Percentiles rank a stretch among this genome's conserved stretches.
phyloP scores from a whole-genome alignment of 2,888 invertebrate species.

The Papilio gigon region DNA sequence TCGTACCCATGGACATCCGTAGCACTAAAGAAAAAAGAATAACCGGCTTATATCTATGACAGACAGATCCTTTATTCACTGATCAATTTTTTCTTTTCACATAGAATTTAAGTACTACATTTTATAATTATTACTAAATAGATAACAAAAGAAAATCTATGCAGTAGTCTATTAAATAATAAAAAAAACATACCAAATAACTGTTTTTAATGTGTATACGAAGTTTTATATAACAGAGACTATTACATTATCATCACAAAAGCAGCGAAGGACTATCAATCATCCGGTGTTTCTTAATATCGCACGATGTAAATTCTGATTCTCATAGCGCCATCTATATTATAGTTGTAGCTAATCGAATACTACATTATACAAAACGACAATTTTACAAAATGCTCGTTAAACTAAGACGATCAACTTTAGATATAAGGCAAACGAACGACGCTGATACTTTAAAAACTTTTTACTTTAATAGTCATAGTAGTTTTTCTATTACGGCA shows the following conservation, averaged over 20 bases:
- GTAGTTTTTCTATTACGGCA: too few species aligned
- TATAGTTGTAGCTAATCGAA: neutral
- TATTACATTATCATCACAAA: constrained; percentile 14
- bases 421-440: neutral
- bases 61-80: too few species aligned
- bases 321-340: constrained; percentile 32
- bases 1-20: too few species aligned
- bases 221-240: constrained; percentile 15
- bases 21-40: too few species aligned
- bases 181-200: neutral
- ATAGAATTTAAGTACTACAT: too few species aligned
- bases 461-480: too few species aligned
- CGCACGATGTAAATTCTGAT: constrained; percentile 18
- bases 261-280: constrained; percentile 25
- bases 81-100: too few species aligned
- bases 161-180: neutral
- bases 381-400: neutral
- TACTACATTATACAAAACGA: neutral
- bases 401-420: neutral
- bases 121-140: too few species aligned
- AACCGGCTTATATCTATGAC: too few species aligned
- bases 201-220: constrained; percentile 13
- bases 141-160: too few species aligned
- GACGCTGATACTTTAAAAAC: neutral
- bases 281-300: constrained; percentile 36